Evolutionary conservation across 2,113 vertebrate genomes (phyloP), one percentile per base, ranked within the genome.

Genomic region (Halcyon senegalensis): DNA sequence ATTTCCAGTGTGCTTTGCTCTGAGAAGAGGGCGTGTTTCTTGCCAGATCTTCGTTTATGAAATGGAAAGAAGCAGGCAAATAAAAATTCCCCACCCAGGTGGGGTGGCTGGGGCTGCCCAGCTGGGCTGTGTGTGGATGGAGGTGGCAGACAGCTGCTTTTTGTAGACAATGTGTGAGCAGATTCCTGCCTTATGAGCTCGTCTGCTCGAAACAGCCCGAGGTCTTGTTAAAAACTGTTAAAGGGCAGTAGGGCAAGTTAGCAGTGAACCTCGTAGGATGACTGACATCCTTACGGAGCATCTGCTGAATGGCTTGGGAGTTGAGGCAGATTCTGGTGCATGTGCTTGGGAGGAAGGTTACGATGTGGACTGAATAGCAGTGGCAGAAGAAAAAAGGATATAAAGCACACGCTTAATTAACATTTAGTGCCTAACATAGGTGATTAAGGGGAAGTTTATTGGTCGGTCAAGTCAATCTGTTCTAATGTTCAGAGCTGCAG

Each of bases 401-500:
- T 30, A 43, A 73, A 59, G 8, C 21, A n/a, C 1, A 0, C 6
- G 70, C 7, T 79, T 87, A 83, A 90, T 96, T 80, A 90, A 46
- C 10, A 2, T 8, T 37, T 62, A 33, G 27, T 59, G 27, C 11
- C 5, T 11, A 8, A 7, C 0, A 0, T 11, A 37, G 14, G 75
- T 81, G 39, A 84, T 89, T 48, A 69, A 77, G 20, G 63, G 53
- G 70, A 56, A 35, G 31, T 58, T 27, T 33, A 7, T 43, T 51
- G 68, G 55, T 3, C 41, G 91, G 44, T 17, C 28, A 27, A 51
- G 76, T 41, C 31, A n/a, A 28, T 14, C 16, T 28, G 43, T 35
- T 21, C 31, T 55, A 9, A 8, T 14, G 56, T 4, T 85, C 24
- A 41, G 79, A 62, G 79, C 28, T 67, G 88, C 28, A 41, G 76